These are phyloP conservation scores for Dolichoris vasculosae DNA, from an alignment of 1,140 invertebrate genomes.

Conservation along the genomic window DNA sequence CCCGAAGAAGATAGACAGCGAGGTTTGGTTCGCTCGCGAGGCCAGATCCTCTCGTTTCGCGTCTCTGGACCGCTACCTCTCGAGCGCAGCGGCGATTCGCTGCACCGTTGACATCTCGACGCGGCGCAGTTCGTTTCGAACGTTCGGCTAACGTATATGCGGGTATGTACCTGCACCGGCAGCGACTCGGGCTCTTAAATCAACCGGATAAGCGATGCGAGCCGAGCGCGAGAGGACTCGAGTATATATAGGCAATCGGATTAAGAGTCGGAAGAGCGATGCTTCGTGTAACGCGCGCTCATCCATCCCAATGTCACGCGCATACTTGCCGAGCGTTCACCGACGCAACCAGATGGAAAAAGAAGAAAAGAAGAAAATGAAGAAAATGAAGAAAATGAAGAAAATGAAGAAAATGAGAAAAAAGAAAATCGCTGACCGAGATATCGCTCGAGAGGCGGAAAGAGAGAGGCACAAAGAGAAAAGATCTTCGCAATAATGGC, in stretches of 20 bases:
- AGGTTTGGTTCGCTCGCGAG: background rate
- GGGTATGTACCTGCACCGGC: no score
- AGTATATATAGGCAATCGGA: constrained; percentile 37
- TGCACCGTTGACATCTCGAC: constrained; percentile 16
- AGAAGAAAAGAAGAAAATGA: no score
- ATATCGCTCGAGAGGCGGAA: background rate
- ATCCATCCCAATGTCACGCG: constrained; percentile 44
- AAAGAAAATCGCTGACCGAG: constrained; percentile 14
- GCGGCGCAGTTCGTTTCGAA: constrained; percentile 13
- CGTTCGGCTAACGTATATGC: no score
- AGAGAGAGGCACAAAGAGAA: background rate
- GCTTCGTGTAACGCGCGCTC: constrained; percentile 29
- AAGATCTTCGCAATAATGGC: background rate
- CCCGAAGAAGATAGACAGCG: constrained; percentile 13
- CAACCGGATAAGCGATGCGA: constrained; percentile 39
- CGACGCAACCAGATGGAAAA: background rate
- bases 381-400: no score
- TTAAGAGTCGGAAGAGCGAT: constrained; percentile 44
- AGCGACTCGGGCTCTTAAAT: constrained; percentile 45
- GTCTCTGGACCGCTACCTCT: background rate
- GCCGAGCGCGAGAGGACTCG: background rate
- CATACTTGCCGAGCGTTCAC: background rate
- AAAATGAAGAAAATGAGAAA: no score
- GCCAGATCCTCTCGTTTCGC: constrained; percentile 36
- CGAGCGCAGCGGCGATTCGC: background rate